Evolutionary conservation across 2,113 vertebrate genomes (phyloP).

Genomic region (Rhinolophus sinicus): DNA sequence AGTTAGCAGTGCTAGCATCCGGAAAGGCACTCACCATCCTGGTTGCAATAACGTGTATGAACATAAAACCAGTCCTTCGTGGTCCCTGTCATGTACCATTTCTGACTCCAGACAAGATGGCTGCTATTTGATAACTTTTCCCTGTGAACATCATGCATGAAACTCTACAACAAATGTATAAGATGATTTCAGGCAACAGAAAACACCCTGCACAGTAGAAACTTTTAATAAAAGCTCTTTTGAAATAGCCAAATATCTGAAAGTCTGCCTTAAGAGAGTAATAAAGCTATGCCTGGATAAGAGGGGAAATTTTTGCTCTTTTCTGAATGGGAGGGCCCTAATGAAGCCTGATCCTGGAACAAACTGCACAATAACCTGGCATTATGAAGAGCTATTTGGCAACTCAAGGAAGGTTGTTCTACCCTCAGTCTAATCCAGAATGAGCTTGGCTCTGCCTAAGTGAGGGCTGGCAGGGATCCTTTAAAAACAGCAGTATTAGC

Average conservation of each 20-base stretch:
- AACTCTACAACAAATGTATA: not conserved
- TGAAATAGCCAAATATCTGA: conserved; percentile 25
- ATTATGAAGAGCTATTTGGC: conserved; percentile 59
- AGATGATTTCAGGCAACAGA: not conserved
- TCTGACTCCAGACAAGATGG: not conserved
- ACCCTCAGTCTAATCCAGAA: conserved; percentile 36
- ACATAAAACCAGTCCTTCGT: not conserved
- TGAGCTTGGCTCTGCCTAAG: conserved; percentile 40
- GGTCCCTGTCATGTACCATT: not conserved
- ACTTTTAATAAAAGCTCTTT: conserved; percentile 6
- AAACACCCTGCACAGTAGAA: not conserved
- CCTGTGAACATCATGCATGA: not conserved
- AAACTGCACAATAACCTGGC: conserved; percentile 59
- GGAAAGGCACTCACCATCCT: not conserved
- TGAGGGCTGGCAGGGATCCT: conserved; percentile 27
- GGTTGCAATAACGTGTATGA: not conserved
- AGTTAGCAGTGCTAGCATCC: not conserved
- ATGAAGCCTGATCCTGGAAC: conserved; percentile 53
- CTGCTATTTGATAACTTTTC: not conserved
- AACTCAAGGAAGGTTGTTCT: conserved; percentile 54
- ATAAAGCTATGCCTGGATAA: conserved; percentile 32
- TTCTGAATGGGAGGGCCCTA: conserved; percentile 64
- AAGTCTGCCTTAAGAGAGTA: conserved; percentile 13
- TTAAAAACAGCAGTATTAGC: conserved; percentile 50
- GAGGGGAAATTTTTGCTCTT: conserved; percentile 52